Evolutionary conservation across 2,113 vertebrate genomes (phyloP).

Genomic region (Phrynosoma blainvillii): DNA sequence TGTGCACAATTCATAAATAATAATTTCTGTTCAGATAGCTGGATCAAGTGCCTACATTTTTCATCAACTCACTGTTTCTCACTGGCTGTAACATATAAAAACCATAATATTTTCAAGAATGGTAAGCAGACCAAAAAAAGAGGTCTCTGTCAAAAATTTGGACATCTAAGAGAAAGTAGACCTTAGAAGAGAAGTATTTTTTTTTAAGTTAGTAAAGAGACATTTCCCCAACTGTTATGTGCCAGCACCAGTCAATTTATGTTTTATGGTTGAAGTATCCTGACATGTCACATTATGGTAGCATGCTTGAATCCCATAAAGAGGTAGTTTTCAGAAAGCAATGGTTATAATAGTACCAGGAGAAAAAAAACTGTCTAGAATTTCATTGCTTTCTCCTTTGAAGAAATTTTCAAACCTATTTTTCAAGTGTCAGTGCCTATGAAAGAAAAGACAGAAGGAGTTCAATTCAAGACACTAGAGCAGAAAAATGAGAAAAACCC

Average conservation of each 20-base stretch:
- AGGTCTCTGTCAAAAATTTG: background rate
- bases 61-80: background rate
- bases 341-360: conserved; percentile 48
- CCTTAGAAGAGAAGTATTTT: conserved; percentile 15
- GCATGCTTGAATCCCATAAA: conserved; percentile 3
- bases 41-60: background rate
- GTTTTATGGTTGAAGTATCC: conserved; percentile 51
- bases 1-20: background rate
- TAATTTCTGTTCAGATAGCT: background rate
- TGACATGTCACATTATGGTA: conserved; percentile 53
- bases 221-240: conserved; percentile 32
- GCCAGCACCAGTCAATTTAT: background rate
- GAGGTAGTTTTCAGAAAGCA: conserved; percentile 56
- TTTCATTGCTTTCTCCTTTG: conserved; percentile 25
- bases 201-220: conserved; percentile 36
- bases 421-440: conserved; percentile 58
- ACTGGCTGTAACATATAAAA: background rate
- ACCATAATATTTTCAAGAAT: background rate
- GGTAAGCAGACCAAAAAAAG: background rate
- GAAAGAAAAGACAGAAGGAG: conserved; percentile 58
- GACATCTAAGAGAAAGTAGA: background rate
- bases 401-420: conserved; percentile 60
- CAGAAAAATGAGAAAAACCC: conserved; percentile 58
- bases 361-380: conserved; percentile 25
- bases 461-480: conserved; percentile 60